Evolutionary conservation across 2,797 vertebrate genomes (phyloP).

Genomic region (Cossypha niveicapilla): DNA sequence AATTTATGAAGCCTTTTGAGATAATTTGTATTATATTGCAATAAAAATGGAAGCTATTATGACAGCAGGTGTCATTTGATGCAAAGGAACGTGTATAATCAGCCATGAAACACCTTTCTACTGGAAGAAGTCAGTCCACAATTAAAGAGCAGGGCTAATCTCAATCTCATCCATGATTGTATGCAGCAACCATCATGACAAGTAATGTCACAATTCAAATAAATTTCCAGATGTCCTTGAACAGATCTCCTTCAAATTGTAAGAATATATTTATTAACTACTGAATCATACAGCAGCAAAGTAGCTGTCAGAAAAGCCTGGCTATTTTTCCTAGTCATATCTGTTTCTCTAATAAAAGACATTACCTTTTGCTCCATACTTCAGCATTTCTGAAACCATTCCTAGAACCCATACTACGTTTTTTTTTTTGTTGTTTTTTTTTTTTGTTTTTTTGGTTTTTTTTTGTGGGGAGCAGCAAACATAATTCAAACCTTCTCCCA

Average conservation of each 20-base stretch:
- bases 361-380: background rate
- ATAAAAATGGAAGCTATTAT: slow-evolving; percentile 53
- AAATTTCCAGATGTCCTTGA: background rate
- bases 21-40: slow-evolving; percentile 7
- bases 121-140: background rate
- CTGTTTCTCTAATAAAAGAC: background rate
- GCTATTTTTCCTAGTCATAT: background rate
- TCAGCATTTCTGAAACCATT: background rate
- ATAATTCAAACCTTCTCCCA: background rate
- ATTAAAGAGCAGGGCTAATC: background rate
- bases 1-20: slow-evolving; percentile 35
- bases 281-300: background rate
- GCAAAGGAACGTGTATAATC: slow-evolving; percentile 5
- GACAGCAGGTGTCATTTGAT: slow-evolving; percentile 30
- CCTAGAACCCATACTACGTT: background rate
- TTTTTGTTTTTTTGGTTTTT: background rate
- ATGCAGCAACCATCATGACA: background rate
- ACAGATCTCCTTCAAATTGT: background rate
- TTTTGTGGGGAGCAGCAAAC: background rate
- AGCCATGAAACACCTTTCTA: background rate
- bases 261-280: background rate
- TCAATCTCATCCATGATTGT: background rate
- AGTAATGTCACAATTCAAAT: background rate
- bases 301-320: background rate
- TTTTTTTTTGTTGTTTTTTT: background rate